Evolutionary conservation across 2,888 invertebrate species (phyloP), one percentile per base, ranked within the genome.

Genomic region (Harpagoxenus sublaevis): DNA sequence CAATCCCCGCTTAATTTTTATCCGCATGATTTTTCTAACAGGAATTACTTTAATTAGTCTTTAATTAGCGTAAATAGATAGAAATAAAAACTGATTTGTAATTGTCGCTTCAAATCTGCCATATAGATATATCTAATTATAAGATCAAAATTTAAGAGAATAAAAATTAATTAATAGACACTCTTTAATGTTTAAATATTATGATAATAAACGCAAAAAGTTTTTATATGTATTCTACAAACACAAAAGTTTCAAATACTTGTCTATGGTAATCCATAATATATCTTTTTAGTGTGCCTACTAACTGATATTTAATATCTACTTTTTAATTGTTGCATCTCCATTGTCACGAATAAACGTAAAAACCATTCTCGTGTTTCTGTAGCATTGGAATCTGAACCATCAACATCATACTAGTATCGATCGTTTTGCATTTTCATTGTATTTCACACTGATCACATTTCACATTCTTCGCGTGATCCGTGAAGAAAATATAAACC

Each of bases 351-450:
- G 23, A 62, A 62, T 48, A 74, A 74, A 60, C n/a, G 74, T 60
- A 42, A 74, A 62, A 75, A 63, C 35, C n/a, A 15, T 63, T 75
- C 15, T 75, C n/a, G n/a, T 48, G 23, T 75, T 75, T 75, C 62
- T 15, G n/a, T 42, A 23, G 15, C n/a, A 62, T 48, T 28, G 60
- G 9, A 62, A 62, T 74, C 15, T 73, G 18, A 31, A 74, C 60
- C 53, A 53, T 71, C 53, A 35, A 35, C 28, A 48, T 62, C 23
- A 35, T 62, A 48, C n/a, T 18, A 31, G 15, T 60, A 60, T n/a
- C 55, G 57, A 57, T 42, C 12, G 62, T 48, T 75, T 74, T 15
- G 23, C 35, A 62, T 75, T 62, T 75, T n/a, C 35, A 62, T 48
- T 42, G 35, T 23, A 75, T 75, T 23, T 62, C 9, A 3, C 23